These are phyloP conservation scores for Ormyrus pomaceus DNA, from an alignment of 2,888 invertebrate genomes.

Conservation along the genomic window DNA sequence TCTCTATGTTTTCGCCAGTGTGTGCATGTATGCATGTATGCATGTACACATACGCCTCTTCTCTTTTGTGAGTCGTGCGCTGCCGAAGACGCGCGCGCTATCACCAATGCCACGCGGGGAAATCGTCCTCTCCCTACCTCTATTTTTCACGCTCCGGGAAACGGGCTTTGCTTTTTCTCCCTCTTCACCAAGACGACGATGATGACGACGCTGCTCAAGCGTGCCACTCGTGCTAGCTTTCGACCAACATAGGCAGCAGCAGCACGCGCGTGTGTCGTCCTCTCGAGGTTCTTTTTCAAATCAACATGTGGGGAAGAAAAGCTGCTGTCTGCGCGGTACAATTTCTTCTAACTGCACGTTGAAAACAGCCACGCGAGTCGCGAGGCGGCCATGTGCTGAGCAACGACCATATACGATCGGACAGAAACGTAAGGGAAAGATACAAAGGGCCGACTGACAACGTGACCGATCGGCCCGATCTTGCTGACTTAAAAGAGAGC, in stretches of 20 bases:
- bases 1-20: conserved; percentile 1
- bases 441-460: no score
- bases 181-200: no score
- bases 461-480: conserved; percentile 67
- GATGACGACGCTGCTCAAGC: no score
- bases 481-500: conserved; percentile 62
- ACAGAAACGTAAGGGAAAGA: no score
- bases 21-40: neutral
- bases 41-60: neutral
- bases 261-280: neutral
- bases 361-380: neutral
- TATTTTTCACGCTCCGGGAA: neutral
- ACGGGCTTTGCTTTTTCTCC: neutral
- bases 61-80: neutral
- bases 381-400: conserved; percentile 55
- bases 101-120: neutral
- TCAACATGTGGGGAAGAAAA: neutral
- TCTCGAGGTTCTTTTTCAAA: conserved; percentile 7
- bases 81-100: neutral
- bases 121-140: neutral
- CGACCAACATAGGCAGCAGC: neutral
- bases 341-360: neutral
- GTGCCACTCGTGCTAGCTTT: no score
- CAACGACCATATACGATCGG: no score
- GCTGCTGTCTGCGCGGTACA: neutral